Percentiles rank a stretch among this genome's conserved stretches.
phyloP scores from a whole-genome alignment of 2,797 vertebrate species.

The Gastrophryne carolinensis region DNA sequence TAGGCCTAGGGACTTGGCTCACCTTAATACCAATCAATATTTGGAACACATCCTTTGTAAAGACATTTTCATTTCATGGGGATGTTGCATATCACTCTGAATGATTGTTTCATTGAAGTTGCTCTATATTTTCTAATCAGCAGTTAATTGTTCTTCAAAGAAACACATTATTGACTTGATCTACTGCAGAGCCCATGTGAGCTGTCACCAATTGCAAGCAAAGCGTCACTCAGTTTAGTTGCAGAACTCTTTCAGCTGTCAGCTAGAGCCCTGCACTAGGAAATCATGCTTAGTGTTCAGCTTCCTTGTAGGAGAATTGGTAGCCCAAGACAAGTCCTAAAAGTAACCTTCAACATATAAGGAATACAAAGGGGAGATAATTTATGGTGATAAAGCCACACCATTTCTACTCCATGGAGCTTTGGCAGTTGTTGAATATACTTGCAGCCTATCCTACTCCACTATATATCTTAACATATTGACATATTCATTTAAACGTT shows the following conservation, averaged over 20 bases:
- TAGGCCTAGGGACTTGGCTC: neutral
- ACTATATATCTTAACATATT: conserved; percentile 7
- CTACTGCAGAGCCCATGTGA: conserved; percentile 6
- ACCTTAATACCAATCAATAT: too few relatives aligned
- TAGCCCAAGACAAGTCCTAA: neutral
- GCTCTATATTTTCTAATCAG: neutral
- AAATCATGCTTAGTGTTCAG: neutral
- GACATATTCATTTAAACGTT: conserved; percentile 5
- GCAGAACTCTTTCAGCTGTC: neutral
- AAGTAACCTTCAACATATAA: neutral
- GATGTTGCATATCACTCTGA: neutral
- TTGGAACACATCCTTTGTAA: neutral
- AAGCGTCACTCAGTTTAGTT: conserved; percentile 5
- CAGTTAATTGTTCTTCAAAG: conserved; percentile 11
- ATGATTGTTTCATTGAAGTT: neutral
- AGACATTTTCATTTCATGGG: neutral
- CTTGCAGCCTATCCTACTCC: neutral
- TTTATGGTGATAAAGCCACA: neutral
- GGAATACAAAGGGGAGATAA: neutral
- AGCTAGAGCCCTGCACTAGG: neutral
- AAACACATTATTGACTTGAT: neutral
- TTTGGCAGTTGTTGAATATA: neutral
- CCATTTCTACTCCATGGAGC: neutral
- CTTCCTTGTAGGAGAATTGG: neutral
- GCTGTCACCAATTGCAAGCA: neutral